A percentile compares a stretch with the other conserved stretches of the same genome.
These are phyloP conservation scores for Notarius quadriscutis DNA, from an alignment of 2,113 vertebrate species.

Conservation along the genomic window DNA sequence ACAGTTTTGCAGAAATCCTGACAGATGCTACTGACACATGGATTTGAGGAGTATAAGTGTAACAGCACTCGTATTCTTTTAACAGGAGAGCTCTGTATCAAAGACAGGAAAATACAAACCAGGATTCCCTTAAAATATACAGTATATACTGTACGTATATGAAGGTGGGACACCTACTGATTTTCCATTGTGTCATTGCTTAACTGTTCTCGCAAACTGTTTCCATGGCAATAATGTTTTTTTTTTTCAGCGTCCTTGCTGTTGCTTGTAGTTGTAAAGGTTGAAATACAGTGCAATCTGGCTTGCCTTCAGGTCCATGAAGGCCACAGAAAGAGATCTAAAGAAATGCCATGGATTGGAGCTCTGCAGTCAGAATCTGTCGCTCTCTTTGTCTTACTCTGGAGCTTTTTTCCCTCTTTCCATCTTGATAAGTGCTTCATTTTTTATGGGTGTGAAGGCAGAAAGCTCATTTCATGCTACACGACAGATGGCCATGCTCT, in stretches of 20 bases:
- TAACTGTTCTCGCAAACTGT: slow-evolving; percentile 64
- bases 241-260: neutral
- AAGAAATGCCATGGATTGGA: neutral
- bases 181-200: slow-evolving; percentile 40
- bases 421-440: neutral
- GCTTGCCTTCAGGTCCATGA: neutral
- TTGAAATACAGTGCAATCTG: neutral
- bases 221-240: slow-evolving; percentile 61
- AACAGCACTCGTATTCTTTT: too few relatives aligned
- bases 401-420: neutral
- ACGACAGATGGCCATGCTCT: neutral
- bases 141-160: too few relatives aligned
- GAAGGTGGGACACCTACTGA: too few relatives aligned
- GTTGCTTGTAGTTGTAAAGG: neutral
- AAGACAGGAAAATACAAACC: too few relatives aligned
- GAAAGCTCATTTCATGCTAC: neutral
- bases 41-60: too few relatives aligned
- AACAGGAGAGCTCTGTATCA: too few relatives aligned
- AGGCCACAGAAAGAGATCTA: neutral
- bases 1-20: too few relatives aligned
- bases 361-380: neutral
- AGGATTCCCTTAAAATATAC: too few relatives aligned
- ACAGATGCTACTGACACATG: too few relatives aligned
- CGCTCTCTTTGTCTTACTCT: neutral
- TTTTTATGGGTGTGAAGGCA: neutral